phyloP scores from a whole-genome alignment of 2,797 vertebrate genomes.

The Coreius guichenoti region DNA sequence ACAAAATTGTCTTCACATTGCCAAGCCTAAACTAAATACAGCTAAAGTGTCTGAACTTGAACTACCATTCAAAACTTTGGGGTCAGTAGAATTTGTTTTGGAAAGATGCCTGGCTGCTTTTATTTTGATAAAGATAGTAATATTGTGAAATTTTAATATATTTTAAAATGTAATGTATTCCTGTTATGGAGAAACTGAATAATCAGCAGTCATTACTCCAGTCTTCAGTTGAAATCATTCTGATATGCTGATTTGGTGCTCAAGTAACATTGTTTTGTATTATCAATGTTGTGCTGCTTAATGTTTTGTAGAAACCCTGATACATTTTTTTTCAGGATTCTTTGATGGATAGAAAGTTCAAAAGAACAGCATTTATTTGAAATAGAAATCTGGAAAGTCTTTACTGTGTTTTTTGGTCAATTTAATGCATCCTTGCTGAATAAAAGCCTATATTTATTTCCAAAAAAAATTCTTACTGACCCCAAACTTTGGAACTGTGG shows the following conservation, averaged over 20 bases:
- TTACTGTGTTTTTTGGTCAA: background rate
- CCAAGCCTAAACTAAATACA: constrained; percentile 36
- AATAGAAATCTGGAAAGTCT: background rate
- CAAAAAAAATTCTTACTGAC: background rate
- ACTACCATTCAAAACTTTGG: constrained; percentile 15
- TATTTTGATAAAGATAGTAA: too few species aligned
- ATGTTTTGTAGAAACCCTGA: background rate
- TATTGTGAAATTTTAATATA: too few species aligned
- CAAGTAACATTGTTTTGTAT: background rate
- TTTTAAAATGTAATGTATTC: background rate
- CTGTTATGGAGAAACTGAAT: background rate
- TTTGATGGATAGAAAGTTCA: background rate
- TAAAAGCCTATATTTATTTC: background rate
- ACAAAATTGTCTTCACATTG: constrained; percentile 15
- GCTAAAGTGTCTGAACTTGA: background rate
- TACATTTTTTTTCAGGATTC: background rate
- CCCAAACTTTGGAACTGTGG: background rate
- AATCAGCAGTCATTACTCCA: background rate
- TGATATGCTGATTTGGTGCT: background rate
- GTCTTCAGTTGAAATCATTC: background rate
- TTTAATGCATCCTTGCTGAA: background rate
- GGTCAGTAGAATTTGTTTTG: background rate
- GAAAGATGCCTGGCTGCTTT: too few species aligned
- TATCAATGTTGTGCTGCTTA: background rate
- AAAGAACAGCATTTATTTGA: background rate